A percentile compares a stretch with the other conserved stretches of the same genome.
phyloP scores from a whole-genome alignment of 2,888 invertebrate species.

The Tetropium fuscum region DNA sequence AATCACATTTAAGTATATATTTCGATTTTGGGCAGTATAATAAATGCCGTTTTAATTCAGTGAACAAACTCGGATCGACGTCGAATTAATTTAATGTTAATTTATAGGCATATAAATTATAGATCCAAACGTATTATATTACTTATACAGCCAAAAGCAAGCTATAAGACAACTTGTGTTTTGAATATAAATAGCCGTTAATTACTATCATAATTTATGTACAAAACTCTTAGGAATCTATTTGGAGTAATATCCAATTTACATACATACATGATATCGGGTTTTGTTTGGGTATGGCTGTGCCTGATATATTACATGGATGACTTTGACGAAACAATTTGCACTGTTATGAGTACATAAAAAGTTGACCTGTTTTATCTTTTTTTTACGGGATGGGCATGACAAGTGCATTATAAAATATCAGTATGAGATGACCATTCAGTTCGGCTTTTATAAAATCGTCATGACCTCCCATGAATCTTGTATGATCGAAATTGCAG shows the following conservation, averaged over 20 bases:
- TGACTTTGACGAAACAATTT: constrained; percentile 7
- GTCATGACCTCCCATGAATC: too few species aligned
- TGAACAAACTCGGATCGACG: neutral
- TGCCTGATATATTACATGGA: constrained; percentile 12
- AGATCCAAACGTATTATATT: constrained; percentile 13
- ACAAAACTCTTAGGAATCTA: constrained; percentile 11
- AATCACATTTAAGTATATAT: neutral
- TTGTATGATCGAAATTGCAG: too few species aligned
- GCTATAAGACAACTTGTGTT: constrained; percentile 17
- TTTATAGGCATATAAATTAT: constrained; percentile 20
- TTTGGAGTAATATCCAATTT: constrained; percentile 17
- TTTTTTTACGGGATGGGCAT: too few species aligned
- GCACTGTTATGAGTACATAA: constrained; percentile 14
- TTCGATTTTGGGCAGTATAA: neutral
- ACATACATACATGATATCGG: constrained; percentile 16
- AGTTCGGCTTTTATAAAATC: too few species aligned
- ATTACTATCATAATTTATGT: constrained; percentile 21
- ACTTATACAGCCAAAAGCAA: constrained; percentile 15
- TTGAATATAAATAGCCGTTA: constrained; percentile 22
- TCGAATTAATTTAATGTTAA: constrained; percentile 9
- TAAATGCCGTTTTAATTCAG: neutral
- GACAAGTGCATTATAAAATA: too few species aligned
- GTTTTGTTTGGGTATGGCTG: too few species aligned
- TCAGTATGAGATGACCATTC: too few species aligned
- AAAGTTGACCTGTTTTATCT: too few species aligned